These are phyloP conservation scores for Dichetophora obliterata DNA, from an alignment of 2,888 invertebrate species.

Conservation along the genomic window DNA sequence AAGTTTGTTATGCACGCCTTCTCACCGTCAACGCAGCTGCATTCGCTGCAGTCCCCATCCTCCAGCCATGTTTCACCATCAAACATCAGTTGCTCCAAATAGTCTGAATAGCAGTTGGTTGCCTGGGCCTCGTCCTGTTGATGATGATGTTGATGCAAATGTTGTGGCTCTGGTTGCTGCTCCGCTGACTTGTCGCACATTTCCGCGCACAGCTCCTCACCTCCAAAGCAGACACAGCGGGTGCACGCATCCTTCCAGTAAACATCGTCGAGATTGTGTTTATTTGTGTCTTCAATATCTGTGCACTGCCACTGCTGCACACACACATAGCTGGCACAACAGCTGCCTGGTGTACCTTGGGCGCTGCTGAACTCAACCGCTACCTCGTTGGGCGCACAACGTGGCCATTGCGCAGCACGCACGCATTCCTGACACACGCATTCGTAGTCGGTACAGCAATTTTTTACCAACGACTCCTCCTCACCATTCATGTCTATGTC, in stretches of 20 bases:
- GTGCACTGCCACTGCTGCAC: slow-evolving; percentile 54
- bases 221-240: slow-evolving; percentile 57
- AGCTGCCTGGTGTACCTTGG: slow-evolving; percentile 64
- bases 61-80: slow-evolving; percentile 58
- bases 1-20: slow-evolving; percentile 52
- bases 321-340: slow-evolving; percentile 70
- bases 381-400: slow-evolving; percentile 51
- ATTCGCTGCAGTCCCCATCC: slow-evolving; percentile 55
- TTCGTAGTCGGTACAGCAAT: slow-evolving; percentile 54
- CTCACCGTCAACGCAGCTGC: slow-evolving; percentile 55
- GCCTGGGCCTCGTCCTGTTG: slow-evolving; percentile 37
- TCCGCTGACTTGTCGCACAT: slow-evolving; percentile 4
- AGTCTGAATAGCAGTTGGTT: slow-evolving; percentile 49
- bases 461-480: slow-evolving; percentile 44
- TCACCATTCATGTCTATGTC: slow-evolving; percentile 27
- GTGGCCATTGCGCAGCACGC: slow-evolving; percentile 40
- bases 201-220: slow-evolving; percentile 49
- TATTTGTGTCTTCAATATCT: slow-evolving; percentile 13
- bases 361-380: slow-evolving; percentile 54
- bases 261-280: not conserved
- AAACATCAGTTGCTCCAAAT: slow-evolving; percentile 49
- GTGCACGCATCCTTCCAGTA: slow-evolving; percentile 55
- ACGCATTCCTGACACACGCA: slow-evolving; percentile 60
- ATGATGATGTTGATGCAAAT: not conserved
- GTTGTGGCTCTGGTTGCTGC: not conserved